phyloP scores from a whole-genome alignment of 1,140 invertebrate genomes.

The Homalodisca vitripennis region DNA sequence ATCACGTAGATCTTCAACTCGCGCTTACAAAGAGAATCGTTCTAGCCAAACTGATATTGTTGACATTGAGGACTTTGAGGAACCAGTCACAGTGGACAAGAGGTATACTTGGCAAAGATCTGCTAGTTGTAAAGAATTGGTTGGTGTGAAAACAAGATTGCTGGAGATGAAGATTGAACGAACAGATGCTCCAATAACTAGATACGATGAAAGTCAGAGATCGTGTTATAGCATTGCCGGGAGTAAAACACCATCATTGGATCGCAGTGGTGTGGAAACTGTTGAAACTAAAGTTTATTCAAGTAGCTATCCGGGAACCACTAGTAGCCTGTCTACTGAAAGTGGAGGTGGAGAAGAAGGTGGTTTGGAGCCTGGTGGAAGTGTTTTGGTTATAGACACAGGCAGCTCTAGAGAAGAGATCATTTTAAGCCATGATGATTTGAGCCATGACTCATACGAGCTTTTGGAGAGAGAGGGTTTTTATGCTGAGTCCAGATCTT shows the following conservation, averaged over 20 bases:
- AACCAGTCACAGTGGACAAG: conserved; percentile 44
- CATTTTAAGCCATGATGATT: conserved; percentile 73
- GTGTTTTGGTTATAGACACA: conserved; percentile 41
- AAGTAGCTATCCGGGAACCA: conserved; percentile 79
- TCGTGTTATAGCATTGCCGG: conserved; percentile 39
- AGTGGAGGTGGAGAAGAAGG: conserved; percentile 62
- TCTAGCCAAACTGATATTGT: conserved; percentile 42
- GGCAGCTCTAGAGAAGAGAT: conserved; percentile 42
- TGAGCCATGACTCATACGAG: conserved; percentile 87
- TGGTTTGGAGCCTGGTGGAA: conserved; percentile 46
- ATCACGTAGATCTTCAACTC: conserved; percentile 22
- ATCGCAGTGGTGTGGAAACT: conserved; percentile 36
- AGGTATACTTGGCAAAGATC: conserved; percentile 68
- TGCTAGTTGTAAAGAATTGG: conserved; percentile 60
- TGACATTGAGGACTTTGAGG: conserved; percentile 46
- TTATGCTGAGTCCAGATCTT: conserved; percentile 36
- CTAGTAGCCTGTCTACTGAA: conserved; percentile 58
- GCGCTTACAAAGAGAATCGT: conserved; percentile 28
- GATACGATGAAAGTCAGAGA: conserved; percentile 61
- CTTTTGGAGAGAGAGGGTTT: conserved; percentile 59
- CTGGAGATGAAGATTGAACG: conserved; percentile 47
- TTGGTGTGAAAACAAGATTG: conserved; percentile 26
- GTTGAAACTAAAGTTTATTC: conserved; percentile 69
- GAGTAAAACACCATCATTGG: conserved; percentile 42
- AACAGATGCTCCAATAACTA: conserved; percentile 70